Conservation (phyloP, 1,140 invertebrate species). For the Pollicipes pollicipes region DNA sequence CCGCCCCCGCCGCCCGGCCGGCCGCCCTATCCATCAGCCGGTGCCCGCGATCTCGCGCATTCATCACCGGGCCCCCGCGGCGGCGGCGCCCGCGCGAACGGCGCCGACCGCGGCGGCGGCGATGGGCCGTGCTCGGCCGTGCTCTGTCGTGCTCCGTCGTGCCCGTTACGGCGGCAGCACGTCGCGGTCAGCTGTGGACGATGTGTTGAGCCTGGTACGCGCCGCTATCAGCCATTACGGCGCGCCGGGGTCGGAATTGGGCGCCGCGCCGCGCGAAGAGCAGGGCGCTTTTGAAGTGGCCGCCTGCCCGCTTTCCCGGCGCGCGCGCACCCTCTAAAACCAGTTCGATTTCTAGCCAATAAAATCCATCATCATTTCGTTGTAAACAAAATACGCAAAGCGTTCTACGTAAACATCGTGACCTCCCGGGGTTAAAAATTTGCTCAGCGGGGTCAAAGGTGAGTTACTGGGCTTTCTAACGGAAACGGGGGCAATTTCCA, state of each 20-base stretch:
- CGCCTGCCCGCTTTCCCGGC: not conserved
- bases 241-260: not conserved
- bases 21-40: not conserved
- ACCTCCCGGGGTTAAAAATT: not conserved
- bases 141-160: too few relatives aligned
- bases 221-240: too few relatives aligned
- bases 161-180: too few relatives aligned
- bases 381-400: not conserved
- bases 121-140: too few relatives aligned
- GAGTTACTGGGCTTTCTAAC: not conserved
- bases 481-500: not conserved
- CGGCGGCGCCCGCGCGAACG: not conserved
- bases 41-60: not conserved
- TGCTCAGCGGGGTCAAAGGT: not conserved
- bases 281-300: not conserved
- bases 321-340: not conserved
- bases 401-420: not conserved
- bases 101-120: too few relatives aligned
- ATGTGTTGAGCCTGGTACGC: too few relatives aligned
- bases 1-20: too few relatives aligned
- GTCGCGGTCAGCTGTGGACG: too few relatives aligned
- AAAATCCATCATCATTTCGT: not conserved
- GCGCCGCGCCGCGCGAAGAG: not conserved
- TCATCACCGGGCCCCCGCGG: not conserved
- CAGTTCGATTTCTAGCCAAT: not conserved